Base-by-base conservation (phyloP, 2,888 invertebrate species). In the Brachyptera risi region DNA sequence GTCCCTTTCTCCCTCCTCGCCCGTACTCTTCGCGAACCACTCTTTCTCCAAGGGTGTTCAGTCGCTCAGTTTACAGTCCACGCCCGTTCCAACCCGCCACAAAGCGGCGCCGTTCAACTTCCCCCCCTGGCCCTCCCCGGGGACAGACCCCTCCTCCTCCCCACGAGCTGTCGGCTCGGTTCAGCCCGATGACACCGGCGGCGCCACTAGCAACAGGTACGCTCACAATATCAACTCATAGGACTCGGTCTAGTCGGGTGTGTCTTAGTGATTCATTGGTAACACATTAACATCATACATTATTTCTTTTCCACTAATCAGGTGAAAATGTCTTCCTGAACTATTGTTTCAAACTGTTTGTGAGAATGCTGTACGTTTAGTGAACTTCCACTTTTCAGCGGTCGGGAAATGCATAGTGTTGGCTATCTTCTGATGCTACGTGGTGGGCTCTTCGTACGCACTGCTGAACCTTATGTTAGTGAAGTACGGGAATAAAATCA, bases 61-160 rank as follows among this genome's bases (percentile, higher is more conserved):
- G 17, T 50, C 63, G 58, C 37, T 56, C 26, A 19, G 56, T 23
- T 15, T 47, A 51, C 40, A 54, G 38, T 56, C 50, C 40, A 38
- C 56, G 11, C 56, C 35, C 51, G 59, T 47, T 61, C 57, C 64
- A 27, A 60, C 40, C 51, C 62, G 61, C 37, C 63, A 59, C 42
- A 15, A 63, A 58, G 19, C 40, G 26, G 56, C 61, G n/a, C 63
- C 35, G 13, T 69, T 69, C 63, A 66, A 69, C 50, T 70, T 70
- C 60, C 71, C 71, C 50, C 69, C 71, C 19, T 71, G 70, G 70
- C 68, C 71, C 40, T 58, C 63, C 35, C 58, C 63, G 21, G 58
- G 56, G 44, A 31, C 58, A 31, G 58, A 59, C 42, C 37, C 59
- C 42, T 61, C 65, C 42, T 54, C 61, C 47, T 63, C 65, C 44